A percentile compares a stretch with the other conserved stretches of the same genome.
Conservation (phyloP, 2,113 vertebrate species). For the Scomber colias region DNA sequence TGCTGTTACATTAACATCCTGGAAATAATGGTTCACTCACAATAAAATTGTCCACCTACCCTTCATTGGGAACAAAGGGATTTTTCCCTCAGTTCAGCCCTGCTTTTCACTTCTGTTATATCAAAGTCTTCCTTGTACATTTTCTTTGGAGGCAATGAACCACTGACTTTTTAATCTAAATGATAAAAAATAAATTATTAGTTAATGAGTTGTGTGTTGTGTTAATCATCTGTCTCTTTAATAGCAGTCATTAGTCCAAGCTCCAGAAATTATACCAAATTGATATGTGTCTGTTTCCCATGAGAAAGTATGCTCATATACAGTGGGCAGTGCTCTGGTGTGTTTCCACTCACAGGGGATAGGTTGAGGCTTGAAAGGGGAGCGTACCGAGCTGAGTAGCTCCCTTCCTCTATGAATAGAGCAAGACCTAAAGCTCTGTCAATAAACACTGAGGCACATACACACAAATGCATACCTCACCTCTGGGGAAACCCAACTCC, state of each 20-base stretch:
- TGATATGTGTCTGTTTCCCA: slow-evolving; percentile 42
- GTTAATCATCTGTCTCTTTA: slow-evolving; percentile 65
- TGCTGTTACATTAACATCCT: slow-evolving; percentile 36
- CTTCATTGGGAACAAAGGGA: slow-evolving; percentile 41
- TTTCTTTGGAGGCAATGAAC: slow-evolving; percentile 80
- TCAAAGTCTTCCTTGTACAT: slow-evolving; percentile 78
- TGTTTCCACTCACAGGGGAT: slow-evolving; percentile 70
- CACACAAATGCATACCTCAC: slow-evolving; percentile 49
- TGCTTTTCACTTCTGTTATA: slow-evolving; percentile 61
- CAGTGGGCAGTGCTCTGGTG: slow-evolving; percentile 30
- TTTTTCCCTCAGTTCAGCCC: slow-evolving; percentile 37
- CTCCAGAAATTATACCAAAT: slow-evolving; percentile 40
- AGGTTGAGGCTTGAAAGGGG: slow-evolving; percentile 20
- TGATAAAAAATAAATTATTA: slow-evolving; percentile 87
- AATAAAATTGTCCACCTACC: slow-evolving; percentile 35
- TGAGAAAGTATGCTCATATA: slow-evolving; percentile 49
- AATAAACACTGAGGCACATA: slow-evolving; percentile 71
- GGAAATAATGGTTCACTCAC: slow-evolving; percentile 44
- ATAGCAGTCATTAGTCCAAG: slow-evolving; percentile 39
- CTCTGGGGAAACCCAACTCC: slow-evolving; percentile 73
- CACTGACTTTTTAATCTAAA: slow-evolving; percentile 86
- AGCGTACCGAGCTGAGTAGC: slow-evolving; percentile 8
- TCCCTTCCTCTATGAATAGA: slow-evolving; percentile 46
- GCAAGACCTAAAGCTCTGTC: slow-evolving; percentile 69
- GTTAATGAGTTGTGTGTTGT: slow-evolving; percentile 77